Evolutionary conservation across 2,797 vertebrate genomes (phyloP).

Genomic region (Gadopsis bispinosus): DNA sequence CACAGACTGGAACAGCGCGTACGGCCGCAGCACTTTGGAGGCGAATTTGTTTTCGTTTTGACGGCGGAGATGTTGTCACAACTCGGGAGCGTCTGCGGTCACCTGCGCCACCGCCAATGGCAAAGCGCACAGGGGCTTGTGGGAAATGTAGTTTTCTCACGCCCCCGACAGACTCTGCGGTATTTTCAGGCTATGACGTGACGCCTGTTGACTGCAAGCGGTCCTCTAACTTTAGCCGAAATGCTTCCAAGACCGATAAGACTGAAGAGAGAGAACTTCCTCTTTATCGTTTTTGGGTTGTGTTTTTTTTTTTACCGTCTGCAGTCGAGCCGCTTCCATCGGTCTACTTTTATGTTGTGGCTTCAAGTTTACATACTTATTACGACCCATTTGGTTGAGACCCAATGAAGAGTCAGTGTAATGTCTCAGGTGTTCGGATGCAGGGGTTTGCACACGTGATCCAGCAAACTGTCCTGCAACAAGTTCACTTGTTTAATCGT

Average conservation of each 20-base stretch:
- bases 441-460: too few relatives aligned
- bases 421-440: neutral
- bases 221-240: constrained; percentile 28
- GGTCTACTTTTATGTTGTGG: neutral
- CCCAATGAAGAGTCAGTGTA: neutral
- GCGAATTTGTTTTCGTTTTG: constrained; percentile 82
- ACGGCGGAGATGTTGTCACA: constrained; percentile 79
- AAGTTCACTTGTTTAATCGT: neutral
- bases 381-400: neutral
- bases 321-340: neutral
- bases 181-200: constrained; percentile 66
- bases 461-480: neutral
- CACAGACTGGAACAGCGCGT: constrained; percentile 22
- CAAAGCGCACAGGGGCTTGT: constrained; percentile 32
- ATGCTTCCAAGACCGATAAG: constrained; percentile 4
- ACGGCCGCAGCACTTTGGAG: constrained; percentile 37
- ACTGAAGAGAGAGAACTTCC: neutral
- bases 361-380: neutral
- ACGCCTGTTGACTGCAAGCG: constrained; percentile 40
- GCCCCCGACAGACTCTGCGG: neutral
- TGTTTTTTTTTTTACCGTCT: neutral
- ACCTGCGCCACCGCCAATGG: constrained; percentile 85
- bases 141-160: constrained; percentile 78
- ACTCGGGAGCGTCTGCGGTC: constrained; percentile 75
- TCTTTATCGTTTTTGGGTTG: neutral